Evolutionary conservation across 2,797 vertebrate species (phyloP).

Genomic region (Benthosema pterotum): DNA sequence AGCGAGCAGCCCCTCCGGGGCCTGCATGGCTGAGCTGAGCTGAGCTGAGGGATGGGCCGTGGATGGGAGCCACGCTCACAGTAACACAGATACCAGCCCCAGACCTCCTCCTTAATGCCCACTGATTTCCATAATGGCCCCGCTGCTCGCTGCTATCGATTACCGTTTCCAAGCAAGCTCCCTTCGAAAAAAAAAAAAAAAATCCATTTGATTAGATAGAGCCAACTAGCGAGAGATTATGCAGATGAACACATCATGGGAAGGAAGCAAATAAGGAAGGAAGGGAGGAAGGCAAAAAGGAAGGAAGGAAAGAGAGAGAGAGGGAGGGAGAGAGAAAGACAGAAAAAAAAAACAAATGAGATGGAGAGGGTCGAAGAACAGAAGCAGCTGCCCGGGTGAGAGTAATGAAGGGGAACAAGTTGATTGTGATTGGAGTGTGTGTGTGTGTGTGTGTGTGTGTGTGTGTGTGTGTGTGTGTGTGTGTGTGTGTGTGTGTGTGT

Average conservation of each 20-base stretch:
- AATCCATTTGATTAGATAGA: constrained; percentile 71
- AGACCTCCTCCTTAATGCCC: constrained; percentile 47
- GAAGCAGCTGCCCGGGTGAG: constrained; percentile 57
- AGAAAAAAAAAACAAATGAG: constrained; percentile 2
- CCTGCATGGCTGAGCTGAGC: constrained; percentile 36
- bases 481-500: constrained; percentile 1
- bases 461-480: constrained; percentile 30
- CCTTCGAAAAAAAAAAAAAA: constrained; percentile 55
- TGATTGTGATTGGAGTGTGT: constrained; percentile 59
- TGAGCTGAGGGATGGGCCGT: constrained; percentile 30
- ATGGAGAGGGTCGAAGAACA: constrained; percentile 29
- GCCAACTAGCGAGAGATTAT: constrained; percentile 67
- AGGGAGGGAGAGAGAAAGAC: constrained; percentile 15
- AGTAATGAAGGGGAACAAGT: constrained; percentile 62
- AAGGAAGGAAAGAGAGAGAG: constrained; percentile 6
- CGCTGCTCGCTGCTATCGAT: constrained; percentile 65
- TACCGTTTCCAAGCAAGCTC: constrained; percentile 59
- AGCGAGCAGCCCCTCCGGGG: not conserved
- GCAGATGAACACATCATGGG: constrained; percentile 48
- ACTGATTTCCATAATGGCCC: constrained; percentile 72
- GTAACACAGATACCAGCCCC: constrained; percentile 39
- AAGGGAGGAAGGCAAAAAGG: constrained; percentile 32
- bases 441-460: constrained; percentile 15
- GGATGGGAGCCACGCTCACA: constrained; percentile 12
- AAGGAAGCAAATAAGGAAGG: constrained; percentile 32